These are phyloP conservation scores for Eciton burchellii DNA, from an alignment of 1,140 invertebrate species.

Conservation along the genomic window DNA sequence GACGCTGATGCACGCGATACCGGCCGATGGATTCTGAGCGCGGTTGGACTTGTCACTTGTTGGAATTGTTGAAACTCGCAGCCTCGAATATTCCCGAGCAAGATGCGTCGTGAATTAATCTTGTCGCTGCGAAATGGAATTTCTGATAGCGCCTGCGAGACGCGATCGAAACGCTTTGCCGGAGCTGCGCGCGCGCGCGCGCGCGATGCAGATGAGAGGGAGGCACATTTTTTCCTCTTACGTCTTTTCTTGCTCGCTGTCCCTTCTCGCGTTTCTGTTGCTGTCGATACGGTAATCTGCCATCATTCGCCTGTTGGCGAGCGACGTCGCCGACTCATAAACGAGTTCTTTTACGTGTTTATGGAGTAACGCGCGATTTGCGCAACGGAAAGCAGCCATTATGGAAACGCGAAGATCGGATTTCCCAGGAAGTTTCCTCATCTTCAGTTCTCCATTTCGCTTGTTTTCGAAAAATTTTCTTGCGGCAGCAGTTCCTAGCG, in stretches of 20 bases:
- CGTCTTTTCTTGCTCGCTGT: no score
- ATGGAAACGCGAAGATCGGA: constrained; percentile 16
- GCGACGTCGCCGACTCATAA: no score
- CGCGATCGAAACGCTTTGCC: background rate
- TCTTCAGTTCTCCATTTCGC: background rate
- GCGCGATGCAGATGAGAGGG: background rate
- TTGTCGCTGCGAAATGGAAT: background rate
- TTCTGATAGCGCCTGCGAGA: background rate
- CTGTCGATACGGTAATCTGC: no score
- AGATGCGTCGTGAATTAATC: constrained; percentile 10
- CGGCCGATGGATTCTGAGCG: constrained; percentile 10
- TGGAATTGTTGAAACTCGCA: constrained; percentile 13
- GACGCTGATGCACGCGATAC: background rate
- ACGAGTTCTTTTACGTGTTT: background rate
- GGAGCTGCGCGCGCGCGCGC: background rate
- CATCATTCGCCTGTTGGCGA: no score
- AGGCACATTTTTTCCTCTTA: background rate
- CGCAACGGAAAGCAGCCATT: background rate
- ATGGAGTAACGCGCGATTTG: background rate
- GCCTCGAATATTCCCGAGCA: background rate
- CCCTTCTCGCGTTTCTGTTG: no score
- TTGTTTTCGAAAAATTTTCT: constrained; percentile 49
- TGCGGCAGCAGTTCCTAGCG: constrained; percentile 7
- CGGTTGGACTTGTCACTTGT: background rate
- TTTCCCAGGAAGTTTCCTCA: constrained; percentile 13